A percentile compares a stretch with the other conserved stretches of the same genome.
Conservation (phyloP, 2,797 vertebrate species). For the Xiphorhynchus erythropygius region DNA sequence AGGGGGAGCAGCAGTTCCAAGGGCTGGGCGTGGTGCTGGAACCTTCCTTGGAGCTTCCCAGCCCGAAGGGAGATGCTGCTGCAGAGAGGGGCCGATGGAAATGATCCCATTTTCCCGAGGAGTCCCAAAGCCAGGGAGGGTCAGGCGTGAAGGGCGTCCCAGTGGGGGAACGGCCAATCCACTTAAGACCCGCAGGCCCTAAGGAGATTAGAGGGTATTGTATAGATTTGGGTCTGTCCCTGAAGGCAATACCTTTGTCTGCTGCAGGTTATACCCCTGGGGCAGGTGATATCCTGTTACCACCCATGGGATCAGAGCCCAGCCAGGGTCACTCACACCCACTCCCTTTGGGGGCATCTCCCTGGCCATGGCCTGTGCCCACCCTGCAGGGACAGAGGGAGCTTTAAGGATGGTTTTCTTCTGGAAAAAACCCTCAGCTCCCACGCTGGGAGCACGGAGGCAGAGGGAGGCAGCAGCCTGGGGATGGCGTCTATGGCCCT, state of each 20-base stretch:
- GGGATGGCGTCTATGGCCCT: fast-evolving
- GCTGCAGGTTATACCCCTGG: not conserved
- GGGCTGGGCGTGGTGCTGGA: not conserved
- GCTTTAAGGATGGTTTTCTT: fast-evolving
- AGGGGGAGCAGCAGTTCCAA: not conserved
- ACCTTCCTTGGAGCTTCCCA: conserved; percentile 15
- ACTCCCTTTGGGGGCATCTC: not conserved
- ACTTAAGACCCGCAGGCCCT: conserved; percentile 87
- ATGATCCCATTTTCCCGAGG: conserved; percentile 66
- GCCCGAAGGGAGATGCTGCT: conserved; percentile 67
- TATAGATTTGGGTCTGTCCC: conserved; percentile 73
- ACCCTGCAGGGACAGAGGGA: not conserved
- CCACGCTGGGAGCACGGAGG: fast-evolving
- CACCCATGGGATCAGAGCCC: not conserved
- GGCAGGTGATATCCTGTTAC: not conserved
- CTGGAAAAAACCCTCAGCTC: not conserved
- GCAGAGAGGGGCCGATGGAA: conserved; percentile 61
- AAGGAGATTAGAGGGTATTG: conserved; percentile 88
- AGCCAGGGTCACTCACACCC: too few species aligned
- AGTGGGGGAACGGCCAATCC: conserved; percentile 82
- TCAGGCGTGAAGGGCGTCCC: conserved; percentile 84
- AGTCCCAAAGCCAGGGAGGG: conserved; percentile 62
- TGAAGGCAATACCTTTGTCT: conserved; percentile 53
- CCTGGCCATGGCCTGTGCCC: not conserved
- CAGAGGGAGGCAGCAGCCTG: not conserved